Conservation (phyloP, 2,113 vertebrate genomes). For the Vidua macroura region DNA sequence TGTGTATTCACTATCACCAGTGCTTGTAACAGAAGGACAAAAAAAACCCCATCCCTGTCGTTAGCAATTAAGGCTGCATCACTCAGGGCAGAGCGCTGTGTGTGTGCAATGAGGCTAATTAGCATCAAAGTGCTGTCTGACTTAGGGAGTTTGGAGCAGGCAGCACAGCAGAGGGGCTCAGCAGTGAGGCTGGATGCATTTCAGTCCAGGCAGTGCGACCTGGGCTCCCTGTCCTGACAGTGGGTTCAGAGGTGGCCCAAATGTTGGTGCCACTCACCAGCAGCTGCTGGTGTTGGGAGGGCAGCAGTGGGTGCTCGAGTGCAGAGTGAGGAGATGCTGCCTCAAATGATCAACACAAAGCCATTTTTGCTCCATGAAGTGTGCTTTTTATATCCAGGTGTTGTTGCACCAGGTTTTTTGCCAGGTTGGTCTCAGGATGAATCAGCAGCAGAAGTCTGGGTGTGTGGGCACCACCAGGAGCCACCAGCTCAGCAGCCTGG, state of each 20-base stretch:
- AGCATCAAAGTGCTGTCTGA: neutral
- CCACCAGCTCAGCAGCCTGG: neutral
- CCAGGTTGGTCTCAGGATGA: neutral
- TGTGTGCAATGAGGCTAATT: conserved; percentile 37
- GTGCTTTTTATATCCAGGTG: neutral
- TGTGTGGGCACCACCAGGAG: neutral
- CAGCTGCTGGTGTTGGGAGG: neutral
- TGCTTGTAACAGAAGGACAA: neutral
- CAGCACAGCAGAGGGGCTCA: neutral
- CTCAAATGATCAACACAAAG: neutral
- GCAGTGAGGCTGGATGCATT: neutral
- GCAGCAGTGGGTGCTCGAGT: accelerated
- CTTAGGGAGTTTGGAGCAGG: neutral
- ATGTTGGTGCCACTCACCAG: neutral
- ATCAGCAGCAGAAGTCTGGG: neutral
- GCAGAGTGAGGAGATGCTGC: neutral
- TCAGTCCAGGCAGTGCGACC: neutral
- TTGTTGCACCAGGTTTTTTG: neutral
- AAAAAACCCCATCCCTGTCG: neutral
- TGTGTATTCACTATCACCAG: neutral
- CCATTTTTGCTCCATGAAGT: neutral
- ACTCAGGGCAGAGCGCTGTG: neutral
- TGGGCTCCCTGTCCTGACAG: neutral
- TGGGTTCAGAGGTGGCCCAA: neutral
- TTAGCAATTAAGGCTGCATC: conserved; percentile 36